Percentiles rank a stretch among this genome's conserved stretches.
Evolutionary conservation across 1,140 invertebrate genomes (phyloP).

Genomic region (Rhizoglyphus robini): DNA sequence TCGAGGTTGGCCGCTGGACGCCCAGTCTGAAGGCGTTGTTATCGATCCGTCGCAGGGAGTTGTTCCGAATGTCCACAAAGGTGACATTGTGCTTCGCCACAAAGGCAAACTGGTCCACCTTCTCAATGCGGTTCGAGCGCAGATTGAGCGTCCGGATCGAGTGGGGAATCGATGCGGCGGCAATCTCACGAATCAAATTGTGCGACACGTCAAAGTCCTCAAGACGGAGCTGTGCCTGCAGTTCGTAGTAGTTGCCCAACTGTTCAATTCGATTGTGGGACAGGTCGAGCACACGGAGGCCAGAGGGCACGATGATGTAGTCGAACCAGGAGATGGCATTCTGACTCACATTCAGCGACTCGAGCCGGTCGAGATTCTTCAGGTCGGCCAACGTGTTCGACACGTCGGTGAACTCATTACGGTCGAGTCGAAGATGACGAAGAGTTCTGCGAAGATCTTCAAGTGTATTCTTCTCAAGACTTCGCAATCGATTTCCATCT

Average conservation of each 20-base stretch:
- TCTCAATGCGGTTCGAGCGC: constrained; percentile 63
- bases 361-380: constrained; percentile 58
- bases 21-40: constrained; percentile 58
- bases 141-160: constrained; percentile 61
- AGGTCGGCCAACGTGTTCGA: constrained; percentile 41
- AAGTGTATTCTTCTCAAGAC: constrained; percentile 66
- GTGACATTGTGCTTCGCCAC: constrained; percentile 65
- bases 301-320: constrained; percentile 63
- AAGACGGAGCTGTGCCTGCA: constrained; percentile 52
- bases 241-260: constrained; percentile 64
- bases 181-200: constrained; percentile 60
- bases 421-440: constrained; percentile 69
- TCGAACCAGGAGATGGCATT: constrained; percentile 80
- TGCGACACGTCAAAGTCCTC: constrained; percentile 66
- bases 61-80: constrained; percentile 67
- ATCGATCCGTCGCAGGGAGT: constrained; percentile 65
- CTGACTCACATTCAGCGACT: constrained; percentile 80
- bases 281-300: constrained; percentile 73
- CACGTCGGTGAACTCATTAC: constrained; percentile 67
- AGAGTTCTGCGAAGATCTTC: constrained; percentile 53
- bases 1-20: constrained; percentile 41
- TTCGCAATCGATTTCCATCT: constrained; percentile 63
- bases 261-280: constrained; percentile 72
- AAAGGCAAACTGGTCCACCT: constrained; percentile 65
- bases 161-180: constrained; percentile 53